Percentiles rank a stretch among this genome's conserved stretches.
Evolutionary conservation across 2,797 vertebrate species (phyloP).

Genomic region (Tympanoctomys barrerae): DNA sequence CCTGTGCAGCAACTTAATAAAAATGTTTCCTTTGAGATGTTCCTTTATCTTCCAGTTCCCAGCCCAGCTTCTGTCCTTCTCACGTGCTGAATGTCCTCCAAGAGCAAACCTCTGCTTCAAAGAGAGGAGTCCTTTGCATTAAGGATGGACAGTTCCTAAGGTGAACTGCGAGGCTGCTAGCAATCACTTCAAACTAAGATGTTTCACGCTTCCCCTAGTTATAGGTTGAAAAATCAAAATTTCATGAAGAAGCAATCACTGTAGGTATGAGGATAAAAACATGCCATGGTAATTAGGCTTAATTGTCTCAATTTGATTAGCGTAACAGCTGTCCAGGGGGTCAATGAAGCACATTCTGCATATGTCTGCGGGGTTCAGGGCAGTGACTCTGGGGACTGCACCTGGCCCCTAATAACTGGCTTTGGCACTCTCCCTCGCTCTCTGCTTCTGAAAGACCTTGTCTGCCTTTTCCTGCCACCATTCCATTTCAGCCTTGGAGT

Average conservation of each 20-base stretch:
- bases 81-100: slow-evolving; percentile 15
- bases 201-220: neutral
- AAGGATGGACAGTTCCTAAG: slow-evolving; percentile 11
- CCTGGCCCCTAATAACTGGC: neutral
- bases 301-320: neutral
- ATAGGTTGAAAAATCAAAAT: neutral
- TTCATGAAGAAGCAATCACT: neutral
- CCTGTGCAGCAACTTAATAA: slow-evolving; percentile 64
- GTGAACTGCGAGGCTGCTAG: neutral
- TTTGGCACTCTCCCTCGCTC: neutral
- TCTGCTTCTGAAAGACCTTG: neutral
- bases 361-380: neutral
- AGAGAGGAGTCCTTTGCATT: slow-evolving; percentile 23
- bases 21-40: slow-evolving; percentile 60
- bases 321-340: neutral
- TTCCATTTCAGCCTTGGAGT: neutral
- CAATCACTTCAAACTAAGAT: neutral
- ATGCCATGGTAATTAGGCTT: neutral
- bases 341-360: neutral
- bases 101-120: slow-evolving; percentile 64
- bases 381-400: neutral
- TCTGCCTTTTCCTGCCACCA: neutral
- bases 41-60: slow-evolving; percentile 68
- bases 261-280: neutral
- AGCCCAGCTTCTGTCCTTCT: slow-evolving; percentile 51